Evolutionary conservation across 2,797 vertebrate genomes (phyloP).

Genomic region (Sebastes jordani): DNA sequence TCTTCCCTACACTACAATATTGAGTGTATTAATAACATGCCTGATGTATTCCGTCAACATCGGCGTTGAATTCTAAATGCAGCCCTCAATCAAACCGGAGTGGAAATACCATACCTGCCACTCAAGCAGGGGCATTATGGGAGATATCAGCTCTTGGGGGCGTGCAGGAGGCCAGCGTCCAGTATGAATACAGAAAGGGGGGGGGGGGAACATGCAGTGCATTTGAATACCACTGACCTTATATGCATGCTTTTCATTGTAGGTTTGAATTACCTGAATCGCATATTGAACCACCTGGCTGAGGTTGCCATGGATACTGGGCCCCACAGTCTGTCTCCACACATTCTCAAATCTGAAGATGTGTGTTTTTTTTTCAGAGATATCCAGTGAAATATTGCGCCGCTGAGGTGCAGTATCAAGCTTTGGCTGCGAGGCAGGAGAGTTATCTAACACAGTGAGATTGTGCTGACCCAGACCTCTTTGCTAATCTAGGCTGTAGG

Average conservation of each 20-base stretch:
- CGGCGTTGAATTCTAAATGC: constrained; percentile 48
- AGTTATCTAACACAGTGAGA: constrained; percentile 72
- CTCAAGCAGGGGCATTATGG: constrained; percentile 61
- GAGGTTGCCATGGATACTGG: constrained; percentile 79
- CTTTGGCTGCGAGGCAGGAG: constrained; percentile 57
- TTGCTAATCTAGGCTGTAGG: constrained; percentile 74
- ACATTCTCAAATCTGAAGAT: constrained; percentile 51
- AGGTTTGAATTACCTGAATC: constrained; percentile 72
- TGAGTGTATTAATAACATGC: constrained; percentile 47
- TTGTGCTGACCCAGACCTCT: constrained; percentile 77
- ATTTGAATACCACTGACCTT: constrained; percentile 76
- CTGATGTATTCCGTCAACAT: constrained; percentile 53
- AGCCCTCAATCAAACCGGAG: constrained; percentile 48
- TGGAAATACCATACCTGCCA: constrained; percentile 74
- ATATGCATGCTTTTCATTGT: constrained; percentile 69
- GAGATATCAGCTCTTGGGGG: constrained; percentile 34
- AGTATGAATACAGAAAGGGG: constrained; percentile 18
- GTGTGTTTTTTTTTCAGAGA: constrained; percentile 48
- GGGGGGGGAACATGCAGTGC: constrained; percentile 10
- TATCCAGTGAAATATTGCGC: constrained; percentile 45
- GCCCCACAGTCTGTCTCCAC: constrained; percentile 48
- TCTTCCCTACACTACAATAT: constrained; percentile 8
- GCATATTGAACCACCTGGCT: constrained; percentile 75
- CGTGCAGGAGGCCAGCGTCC: constrained; percentile 15
- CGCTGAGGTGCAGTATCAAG: constrained; percentile 54